Percentiles rank a stretch among this genome's conserved stretches.
Evolutionary conservation across 2,888 invertebrate genomes (phyloP).

Genomic region (Leptinotarsa tumamoca): DNA sequence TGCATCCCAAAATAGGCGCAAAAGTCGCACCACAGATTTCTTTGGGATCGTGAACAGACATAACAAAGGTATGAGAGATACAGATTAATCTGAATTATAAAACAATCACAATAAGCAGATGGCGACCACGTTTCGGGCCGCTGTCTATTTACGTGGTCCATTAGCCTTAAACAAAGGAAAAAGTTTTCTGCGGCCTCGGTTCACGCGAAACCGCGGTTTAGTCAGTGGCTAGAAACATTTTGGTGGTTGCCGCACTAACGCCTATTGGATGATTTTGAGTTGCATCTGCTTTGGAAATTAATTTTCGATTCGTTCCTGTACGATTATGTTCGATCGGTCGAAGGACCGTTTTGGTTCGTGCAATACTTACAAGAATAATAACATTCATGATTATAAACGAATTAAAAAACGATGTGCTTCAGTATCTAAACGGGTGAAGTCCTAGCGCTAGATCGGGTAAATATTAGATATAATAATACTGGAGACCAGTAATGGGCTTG

Average conservation of each 20-base stretch:
- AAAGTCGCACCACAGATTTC: not conserved
- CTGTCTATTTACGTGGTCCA: conserved; percentile 51
- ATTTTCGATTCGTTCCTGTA: not conserved
- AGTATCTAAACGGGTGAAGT: no score
- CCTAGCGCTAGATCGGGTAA: no score
- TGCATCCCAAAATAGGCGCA: no score
- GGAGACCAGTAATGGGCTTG: no score
- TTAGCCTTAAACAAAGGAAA: conserved; percentile 56
- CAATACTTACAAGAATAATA: not conserved
- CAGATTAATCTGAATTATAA: conserved; percentile 13
- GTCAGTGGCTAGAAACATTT: conserved; percentile 20
- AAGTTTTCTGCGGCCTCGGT: conserved; percentile 40
- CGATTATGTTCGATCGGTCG: not conserved
- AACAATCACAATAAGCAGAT: conserved; percentile 27
- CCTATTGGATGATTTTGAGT: not conserved
- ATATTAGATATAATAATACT: no score
- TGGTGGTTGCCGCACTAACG: conserved; percentile 46
- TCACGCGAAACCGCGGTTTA: conserved; percentile 49
- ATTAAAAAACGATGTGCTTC: no score
- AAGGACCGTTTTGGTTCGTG: not conserved
- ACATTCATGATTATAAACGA: no score
- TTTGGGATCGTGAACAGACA: not conserved
- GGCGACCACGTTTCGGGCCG: conserved; percentile 39
- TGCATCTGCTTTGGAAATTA: conserved; percentile 15
- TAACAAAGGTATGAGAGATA: conserved; percentile 1